Conservation (phyloP, 2,888 invertebrate species). For the Dryadula phaetusa region DNA sequence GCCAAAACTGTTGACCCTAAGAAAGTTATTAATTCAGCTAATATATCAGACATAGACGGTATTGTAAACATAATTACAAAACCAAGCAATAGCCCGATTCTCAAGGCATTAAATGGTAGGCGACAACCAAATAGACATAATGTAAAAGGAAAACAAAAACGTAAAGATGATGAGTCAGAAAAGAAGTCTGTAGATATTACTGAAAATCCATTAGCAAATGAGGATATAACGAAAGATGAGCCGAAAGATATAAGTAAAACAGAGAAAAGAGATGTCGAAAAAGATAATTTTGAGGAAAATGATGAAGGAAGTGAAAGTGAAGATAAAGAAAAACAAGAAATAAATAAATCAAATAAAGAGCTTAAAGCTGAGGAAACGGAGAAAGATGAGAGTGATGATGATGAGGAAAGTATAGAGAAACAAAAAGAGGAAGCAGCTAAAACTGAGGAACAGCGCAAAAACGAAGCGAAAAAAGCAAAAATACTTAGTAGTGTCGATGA, state of each 20-base stretch:
- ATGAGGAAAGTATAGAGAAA: conserved; percentile 59
- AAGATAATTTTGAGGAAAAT: conserved; percentile 31
- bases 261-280: conserved; percentile 36
- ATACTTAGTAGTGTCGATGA: conserved; percentile 72
- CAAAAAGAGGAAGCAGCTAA: conserved; percentile 46
- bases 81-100: conserved; percentile 49
- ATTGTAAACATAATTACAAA: conserved; percentile 68
- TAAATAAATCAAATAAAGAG: conserved; percentile 38
- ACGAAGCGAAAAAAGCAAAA: conserved; percentile 67
- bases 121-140: conserved; percentile 36
- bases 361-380: conserved; percentile 32
- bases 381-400: conserved; percentile 55
- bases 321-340: conserved; percentile 37
- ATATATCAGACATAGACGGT: conserved; percentile 67
- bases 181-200: conserved; percentile 26
- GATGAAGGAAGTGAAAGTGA: conserved; percentile 42
- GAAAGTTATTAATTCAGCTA: conserved; percentile 41
- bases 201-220: conserved; percentile 19
- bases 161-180: conserved; percentile 28
- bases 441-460: conserved; percentile 63
- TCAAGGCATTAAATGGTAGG: conserved; percentile 47
- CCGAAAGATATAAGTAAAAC: not conserved
- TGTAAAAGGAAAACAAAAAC: conserved; percentile 37
- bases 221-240: conserved; percentile 34
- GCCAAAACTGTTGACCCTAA: conserved; percentile 46